phyloP scores from a whole-genome alignment of 2,113 vertebrate genomes.

The Nematolebias whitei region DNA sequence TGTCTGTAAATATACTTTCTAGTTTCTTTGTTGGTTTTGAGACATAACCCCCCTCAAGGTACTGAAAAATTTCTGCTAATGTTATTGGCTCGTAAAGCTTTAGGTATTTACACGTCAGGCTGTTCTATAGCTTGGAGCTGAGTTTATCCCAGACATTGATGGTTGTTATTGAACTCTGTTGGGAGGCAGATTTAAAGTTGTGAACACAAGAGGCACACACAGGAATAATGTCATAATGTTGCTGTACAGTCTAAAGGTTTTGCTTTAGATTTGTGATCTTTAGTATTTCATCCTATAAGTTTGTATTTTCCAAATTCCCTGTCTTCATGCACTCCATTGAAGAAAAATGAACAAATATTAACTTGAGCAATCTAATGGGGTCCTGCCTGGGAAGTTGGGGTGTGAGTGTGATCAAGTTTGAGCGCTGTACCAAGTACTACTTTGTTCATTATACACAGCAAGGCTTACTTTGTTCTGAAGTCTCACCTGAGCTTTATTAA shows the following conservation, averaged over 20 bases:
- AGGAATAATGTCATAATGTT: constrained; percentile 13
- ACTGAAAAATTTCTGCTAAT: constrained; percentile 27
- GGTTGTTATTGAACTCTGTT: not conserved
- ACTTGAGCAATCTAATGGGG: constrained; percentile 13
- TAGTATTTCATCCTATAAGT: constrained; percentile 2
- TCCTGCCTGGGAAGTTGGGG: not conserved
- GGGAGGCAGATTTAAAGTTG: not conserved
- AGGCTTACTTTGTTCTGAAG: constrained; percentile 27
- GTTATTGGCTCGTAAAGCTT: constrained; percentile 10
- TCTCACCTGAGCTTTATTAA: constrained; percentile 47
- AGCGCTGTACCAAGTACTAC: not conserved
- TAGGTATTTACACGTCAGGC: constrained; percentile 9
- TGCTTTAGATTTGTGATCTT: constrained; percentile 4
- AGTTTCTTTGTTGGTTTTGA: constrained; percentile 13
- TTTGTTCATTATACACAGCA: constrained; percentile 26
- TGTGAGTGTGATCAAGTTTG: not conserved
- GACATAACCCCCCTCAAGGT: constrained; percentile 34
- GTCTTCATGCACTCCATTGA: constrained; percentile 38
- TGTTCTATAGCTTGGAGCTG: not conserved
- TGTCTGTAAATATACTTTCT: constrained; percentile 36
- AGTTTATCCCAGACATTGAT: not conserved
- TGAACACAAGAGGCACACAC: constrained; percentile 5
- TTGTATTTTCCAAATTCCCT: constrained; percentile 5
- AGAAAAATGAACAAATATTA: not conserved
- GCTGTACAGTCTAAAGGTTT: constrained; percentile 3